A percentile compares a stretch with the other conserved stretches of the same genome.
phyloP scores from a whole-genome alignment of 2,113 vertebrate genomes.

The Elephantulus edwardii region DNA sequence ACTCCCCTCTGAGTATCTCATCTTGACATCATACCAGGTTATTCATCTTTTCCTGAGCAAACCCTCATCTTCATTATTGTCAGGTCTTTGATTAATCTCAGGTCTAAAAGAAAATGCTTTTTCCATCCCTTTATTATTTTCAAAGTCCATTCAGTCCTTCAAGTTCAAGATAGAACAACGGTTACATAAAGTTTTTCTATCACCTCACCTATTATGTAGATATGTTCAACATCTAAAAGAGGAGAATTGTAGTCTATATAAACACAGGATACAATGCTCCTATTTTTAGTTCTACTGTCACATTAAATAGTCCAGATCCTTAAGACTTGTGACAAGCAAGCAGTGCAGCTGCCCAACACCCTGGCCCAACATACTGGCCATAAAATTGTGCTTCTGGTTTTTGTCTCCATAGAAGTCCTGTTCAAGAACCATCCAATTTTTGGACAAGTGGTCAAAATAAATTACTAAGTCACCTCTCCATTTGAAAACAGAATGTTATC shows the following conservation, averaged over 20 bases:
- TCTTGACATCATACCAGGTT: background rate
- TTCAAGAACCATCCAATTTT: background rate
- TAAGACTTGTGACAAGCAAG: background rate
- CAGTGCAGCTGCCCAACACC: background rate
- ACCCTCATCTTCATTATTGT: background rate
- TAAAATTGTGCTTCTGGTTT: background rate
- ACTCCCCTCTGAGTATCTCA: background rate
- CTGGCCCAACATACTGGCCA: background rate
- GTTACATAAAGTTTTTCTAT: background rate
- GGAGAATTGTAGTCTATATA: background rate
- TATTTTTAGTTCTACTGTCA: constrained; percentile 23
- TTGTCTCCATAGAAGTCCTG: constrained; percentile 11
- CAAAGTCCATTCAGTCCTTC: background rate
- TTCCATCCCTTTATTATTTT: background rate
- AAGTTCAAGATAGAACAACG: background rate
- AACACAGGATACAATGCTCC: background rate
- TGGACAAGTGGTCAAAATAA: constrained; percentile 46
- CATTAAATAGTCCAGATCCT: background rate
- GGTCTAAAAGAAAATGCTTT: background rate
- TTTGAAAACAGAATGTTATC: background rate
- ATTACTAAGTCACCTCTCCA: background rate
- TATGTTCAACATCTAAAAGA: background rate
- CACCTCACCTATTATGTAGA: background rate
- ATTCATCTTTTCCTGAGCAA: background rate
- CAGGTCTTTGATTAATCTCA: background rate